phyloP scores from a whole-genome alignment of 2,797 vertebrate species.

The Acanthurus leucopareius region DNA sequence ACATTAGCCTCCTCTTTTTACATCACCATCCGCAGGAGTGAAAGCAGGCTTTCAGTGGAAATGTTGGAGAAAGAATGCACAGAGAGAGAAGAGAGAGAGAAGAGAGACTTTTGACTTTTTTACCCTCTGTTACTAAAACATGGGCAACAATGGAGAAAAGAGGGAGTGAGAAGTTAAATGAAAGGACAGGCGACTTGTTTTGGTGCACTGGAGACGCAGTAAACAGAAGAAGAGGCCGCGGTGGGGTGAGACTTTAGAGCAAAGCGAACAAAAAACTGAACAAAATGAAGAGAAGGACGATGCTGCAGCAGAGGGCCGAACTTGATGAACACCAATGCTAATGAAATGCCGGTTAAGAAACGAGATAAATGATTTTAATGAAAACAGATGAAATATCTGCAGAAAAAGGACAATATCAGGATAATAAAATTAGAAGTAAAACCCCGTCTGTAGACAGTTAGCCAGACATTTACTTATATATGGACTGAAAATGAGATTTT shows the following conservation, averaged over 20 bases:
- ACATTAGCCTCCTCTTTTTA: slow-evolving; percentile 52
- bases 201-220: slow-evolving; percentile 12
- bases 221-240: not conserved
- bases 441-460: not conserved
- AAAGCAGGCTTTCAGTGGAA: slow-evolving; percentile 26
- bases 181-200: slow-evolving; percentile 5
- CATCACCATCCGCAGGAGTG: slow-evolving; percentile 27
- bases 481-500: not conserved
- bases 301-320: not conserved
- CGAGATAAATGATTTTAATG: not conserved
- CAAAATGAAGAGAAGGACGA: not conserved
- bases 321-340: not conserved
- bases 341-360: not conserved
- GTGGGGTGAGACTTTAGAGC: not conserved
- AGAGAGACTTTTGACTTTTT: slow-evolving; percentile 24
- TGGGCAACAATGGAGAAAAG: not conserved
- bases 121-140: slow-evolving; percentile 23
- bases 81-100: not conserved
- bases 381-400: not conserved
- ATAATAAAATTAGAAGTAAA: not conserved
- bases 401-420: not conserved
- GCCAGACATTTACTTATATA: not conserved
- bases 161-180: not conserved
- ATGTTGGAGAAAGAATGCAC: not conserved
- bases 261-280: not conserved